Evolutionary conservation across 2,113 vertebrate species (phyloP).

Genomic region (Nerophis ophidion): DNA sequence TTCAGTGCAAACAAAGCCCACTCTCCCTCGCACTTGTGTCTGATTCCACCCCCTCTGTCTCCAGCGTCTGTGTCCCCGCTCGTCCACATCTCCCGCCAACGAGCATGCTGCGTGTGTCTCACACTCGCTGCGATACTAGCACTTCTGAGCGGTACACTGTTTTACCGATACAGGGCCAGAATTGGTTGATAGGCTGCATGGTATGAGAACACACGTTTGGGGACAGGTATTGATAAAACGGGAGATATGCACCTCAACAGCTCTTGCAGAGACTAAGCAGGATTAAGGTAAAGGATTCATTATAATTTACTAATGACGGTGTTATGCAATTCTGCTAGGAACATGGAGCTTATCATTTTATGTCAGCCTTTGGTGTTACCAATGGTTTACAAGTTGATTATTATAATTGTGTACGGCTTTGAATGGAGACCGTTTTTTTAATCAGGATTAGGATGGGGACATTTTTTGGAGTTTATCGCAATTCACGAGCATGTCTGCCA

Average conservation of each 20-base stretch:
- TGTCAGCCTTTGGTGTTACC: constrained; percentile 10
- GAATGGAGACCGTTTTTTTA: constrained; percentile 14
- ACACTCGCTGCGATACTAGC: constrained; percentile 63
- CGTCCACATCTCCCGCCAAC: constrained; percentile 58
- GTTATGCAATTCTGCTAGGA: constrained; percentile 43
- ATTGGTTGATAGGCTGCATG: constrained; percentile 21
- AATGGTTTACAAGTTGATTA: constrained; percentile 15
- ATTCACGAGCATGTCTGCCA: no score
- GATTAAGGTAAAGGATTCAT: constrained; percentile 64
- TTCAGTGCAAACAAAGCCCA: constrained; percentile 44
- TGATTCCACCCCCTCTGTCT: constrained; percentile 32
- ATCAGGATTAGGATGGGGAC: constrained; percentile 5
- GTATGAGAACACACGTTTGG: constrained; percentile 34
- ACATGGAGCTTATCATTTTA: constrained; percentile 14
- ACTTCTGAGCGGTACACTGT: constrained; percentile 37
- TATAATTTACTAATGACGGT: constrained; percentile 36
- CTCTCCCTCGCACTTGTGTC: constrained; percentile 20
- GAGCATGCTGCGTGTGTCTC: constrained; percentile 59
- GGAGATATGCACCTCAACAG: constrained; percentile 36
- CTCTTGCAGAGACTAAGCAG: constrained; percentile 28
- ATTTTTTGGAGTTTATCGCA: no score
- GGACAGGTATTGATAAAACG: constrained; percentile 29
- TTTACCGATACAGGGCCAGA: constrained; percentile 38
- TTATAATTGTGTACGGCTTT: constrained; percentile 23
- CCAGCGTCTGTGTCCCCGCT: constrained; percentile 27